phyloP scores from a whole-genome alignment of 2,113 vertebrate genomes.

The Aphyosemion australe region DNA sequence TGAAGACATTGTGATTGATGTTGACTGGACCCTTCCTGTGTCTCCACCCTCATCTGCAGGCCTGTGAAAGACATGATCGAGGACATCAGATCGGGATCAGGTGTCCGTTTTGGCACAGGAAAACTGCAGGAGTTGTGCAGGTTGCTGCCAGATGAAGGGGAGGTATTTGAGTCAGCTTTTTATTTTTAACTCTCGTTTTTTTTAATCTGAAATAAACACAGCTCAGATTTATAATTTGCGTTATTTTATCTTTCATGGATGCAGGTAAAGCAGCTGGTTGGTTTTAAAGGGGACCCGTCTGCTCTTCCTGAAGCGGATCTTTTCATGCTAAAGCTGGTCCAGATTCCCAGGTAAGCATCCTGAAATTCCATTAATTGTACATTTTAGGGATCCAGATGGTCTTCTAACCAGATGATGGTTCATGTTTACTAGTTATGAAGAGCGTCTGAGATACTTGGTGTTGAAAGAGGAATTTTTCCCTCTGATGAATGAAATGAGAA shows the following conservation, averaged over 20 bases:
- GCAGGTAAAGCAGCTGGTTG: constrained; percentile 75
- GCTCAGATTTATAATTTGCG: neutral
- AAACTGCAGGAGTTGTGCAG: constrained; percentile 80
- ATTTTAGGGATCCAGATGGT: neutral
- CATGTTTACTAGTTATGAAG: constrained; percentile 73
- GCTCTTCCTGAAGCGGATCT: constrained; percentile 79
- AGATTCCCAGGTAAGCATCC: constrained; percentile 76
- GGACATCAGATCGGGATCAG: constrained; percentile 72
- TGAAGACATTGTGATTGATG: constrained; percentile 4
- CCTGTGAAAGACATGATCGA: constrained; percentile 67
- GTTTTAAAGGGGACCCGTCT: constrained; percentile 70
- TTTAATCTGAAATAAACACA: neutral
- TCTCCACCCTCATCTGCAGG: constrained; percentile 47
- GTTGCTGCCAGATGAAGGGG: constrained; percentile 80
- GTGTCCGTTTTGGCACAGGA: constrained; percentile 71
- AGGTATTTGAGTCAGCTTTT: constrained; percentile 64
- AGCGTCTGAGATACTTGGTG: constrained; percentile 77
- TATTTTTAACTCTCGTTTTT: neutral
- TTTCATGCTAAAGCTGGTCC: constrained; percentile 80
- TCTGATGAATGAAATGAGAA: constrained; percentile 71
- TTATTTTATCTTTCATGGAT: neutral
- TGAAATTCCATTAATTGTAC: neutral
- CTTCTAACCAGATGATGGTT: neutral
- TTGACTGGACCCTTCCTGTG: constrained; percentile 14
- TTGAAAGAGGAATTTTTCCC: constrained; percentile 83